Base-by-base conservation (phyloP, 2,888 invertebrate genomes). In the Machimus atricapillus region DNA sequence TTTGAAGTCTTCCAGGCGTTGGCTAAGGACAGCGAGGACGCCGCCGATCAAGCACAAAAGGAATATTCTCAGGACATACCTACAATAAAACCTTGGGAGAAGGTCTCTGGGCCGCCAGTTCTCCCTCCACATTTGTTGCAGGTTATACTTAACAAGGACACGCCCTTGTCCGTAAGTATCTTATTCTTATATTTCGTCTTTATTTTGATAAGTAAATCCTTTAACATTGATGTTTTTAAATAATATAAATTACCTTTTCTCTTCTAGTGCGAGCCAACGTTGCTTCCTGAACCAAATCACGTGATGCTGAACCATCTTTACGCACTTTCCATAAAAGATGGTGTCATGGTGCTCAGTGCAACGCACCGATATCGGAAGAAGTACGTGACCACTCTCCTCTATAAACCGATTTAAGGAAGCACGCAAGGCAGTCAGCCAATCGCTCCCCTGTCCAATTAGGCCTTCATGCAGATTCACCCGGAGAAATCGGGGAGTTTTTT, bases 281-380 rank as follows among this genome's bases (percentile, higher is more conserved):
- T 99, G 90, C 93, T 99, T 90, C 99, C 99, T n/a, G 99, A 99
- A 93, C 99, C 99, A 82, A 99, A 99, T 93, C 99, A 99, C 92
- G 99, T 99, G 37, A 99, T 99, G 99, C 94, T 99, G 91, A 99
- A 99, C 93, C 99, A 99, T 93, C 94, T 99, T 86, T 99, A 99
- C 93, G 99, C 99, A n/a, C 94, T 99, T 89, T 99, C 99, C 79
- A 99, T 99, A 91, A 99, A 99, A 94, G 99, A 99, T 93, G 99
- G 99, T 82, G 99, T 99, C 3, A 99, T 99, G 99, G 99, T 99
- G 66, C 94, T 99, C 46, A 99, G 98, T 91, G 99, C 99, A 16
- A 99, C 99, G 6, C 99, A 99, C 93, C 95, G 99, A 89, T 99
- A 99, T 93, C 95, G 99, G 89, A 99, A 99, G 94, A 99, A 99